Base-by-base conservation (phyloP, 2,888 invertebrate genomes). In the Lepetodrilus schrolli region DNA sequence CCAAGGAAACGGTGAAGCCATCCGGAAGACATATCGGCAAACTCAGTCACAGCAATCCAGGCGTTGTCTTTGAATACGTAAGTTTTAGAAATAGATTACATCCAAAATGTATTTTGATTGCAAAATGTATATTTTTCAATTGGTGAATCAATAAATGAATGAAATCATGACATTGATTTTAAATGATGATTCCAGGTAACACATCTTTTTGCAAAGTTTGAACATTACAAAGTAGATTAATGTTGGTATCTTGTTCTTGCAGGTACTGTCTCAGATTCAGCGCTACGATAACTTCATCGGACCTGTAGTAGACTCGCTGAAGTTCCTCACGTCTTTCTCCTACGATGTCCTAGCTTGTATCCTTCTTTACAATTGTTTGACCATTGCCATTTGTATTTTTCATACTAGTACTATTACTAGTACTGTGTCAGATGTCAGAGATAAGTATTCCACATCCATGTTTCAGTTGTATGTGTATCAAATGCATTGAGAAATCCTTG, bases 1-100 rank as follows among this genome's bases (percentile, higher is more conserved):
- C 97, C 84, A 99, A 99, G 90, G 99, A 99, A 90, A 99, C 98
- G 87, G 96, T 98, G 4, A 99, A 99, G 90, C 96, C 96, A 0
- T 95, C 97, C 77, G 99, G 99, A 0, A 93, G 99, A 75, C 94
- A 96, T 66, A 95, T 99, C 79, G 99, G 99, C 13, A 99, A 99
- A 92, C 92, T 99, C 37, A 96, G 97, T 30, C 99, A 99, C 90
- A 96, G 96, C 68, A 96, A 97, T 50, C 99, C 99, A 0, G 96
- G 96, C 7, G 95, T 97, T 85, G 93, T 99, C 4, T 98, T 99
- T 89, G 98, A 99, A 91, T 98, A 99, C 90, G 96, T 97, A 84
- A 93, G 93, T 93, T 47, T 13, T 26, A 47, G 26, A 30, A 30
- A 8, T 4, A 10, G 38, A 7, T 23, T 20, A 8, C 17, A 43